Conservation (phyloP, 2,797 vertebrate genomes). For the Xenopus petersii region DNA sequence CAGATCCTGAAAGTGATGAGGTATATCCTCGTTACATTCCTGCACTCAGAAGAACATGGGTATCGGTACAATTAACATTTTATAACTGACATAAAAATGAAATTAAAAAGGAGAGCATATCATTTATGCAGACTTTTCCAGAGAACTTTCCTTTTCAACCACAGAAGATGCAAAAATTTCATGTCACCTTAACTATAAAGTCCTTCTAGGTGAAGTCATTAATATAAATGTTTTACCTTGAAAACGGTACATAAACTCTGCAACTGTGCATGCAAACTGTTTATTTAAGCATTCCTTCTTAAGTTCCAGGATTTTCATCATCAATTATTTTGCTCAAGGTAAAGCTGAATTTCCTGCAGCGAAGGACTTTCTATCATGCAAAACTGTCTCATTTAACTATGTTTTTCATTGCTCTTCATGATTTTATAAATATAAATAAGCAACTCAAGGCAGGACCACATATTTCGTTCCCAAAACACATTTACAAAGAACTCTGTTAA, state of each 20-base stretch:
- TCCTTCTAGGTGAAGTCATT: constrained; percentile 13
- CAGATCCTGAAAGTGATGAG: constrained; percentile 9
- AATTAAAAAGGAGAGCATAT: constrained; percentile 8
- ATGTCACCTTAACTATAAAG: constrained; percentile 26
- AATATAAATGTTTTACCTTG: constrained; percentile 27
- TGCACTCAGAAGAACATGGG: constrained; percentile 14
- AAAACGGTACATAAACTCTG: constrained; percentile 17
- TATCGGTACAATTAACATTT: constrained; percentile 32
- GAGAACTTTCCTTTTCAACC: constrained; percentile 10
- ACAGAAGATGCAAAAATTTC: constrained; percentile 1
- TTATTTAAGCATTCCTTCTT: constrained; percentile 16
- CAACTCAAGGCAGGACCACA: not conserved
- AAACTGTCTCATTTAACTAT: constrained; percentile 1
- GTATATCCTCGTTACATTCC: constrained; percentile 18
- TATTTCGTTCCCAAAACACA: no score
- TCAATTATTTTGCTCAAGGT: constrained; percentile 20
- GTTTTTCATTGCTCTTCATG: not conserved
- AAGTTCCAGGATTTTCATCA: constrained; percentile 12
- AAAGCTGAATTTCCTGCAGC: constrained; percentile 2
- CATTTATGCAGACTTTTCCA: constrained; percentile 2
- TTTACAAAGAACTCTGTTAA: no score
- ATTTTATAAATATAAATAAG: not conserved
- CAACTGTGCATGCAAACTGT: constrained; percentile 11
- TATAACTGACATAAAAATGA: constrained; percentile 20
- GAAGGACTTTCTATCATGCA: constrained; percentile 7